A percentile compares a stretch with the other conserved stretches of the same genome.
Evolutionary conservation across 2,888 invertebrate genomes (phyloP).

Genomic region (Iphiclides podalirius): DNA sequence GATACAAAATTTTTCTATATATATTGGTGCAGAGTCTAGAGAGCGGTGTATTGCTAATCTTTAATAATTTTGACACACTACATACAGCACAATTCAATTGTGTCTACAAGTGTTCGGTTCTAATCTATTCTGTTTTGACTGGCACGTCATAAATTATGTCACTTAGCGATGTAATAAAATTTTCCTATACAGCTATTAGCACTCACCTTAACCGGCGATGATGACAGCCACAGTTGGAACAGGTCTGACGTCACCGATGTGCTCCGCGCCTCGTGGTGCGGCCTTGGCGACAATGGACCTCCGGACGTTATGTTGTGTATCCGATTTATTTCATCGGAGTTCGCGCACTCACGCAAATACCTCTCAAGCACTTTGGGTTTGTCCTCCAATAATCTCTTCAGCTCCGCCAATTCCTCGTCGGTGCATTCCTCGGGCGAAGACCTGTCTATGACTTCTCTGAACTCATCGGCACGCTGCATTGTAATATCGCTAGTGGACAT

Average conservation of each 20-base stretch:
- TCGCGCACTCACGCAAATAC: constrained; percentile 89
- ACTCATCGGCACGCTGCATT: constrained; percentile 59
- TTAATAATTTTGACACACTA: no score
- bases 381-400: constrained; percentile 58
- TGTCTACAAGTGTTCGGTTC: no score
- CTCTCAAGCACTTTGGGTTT: constrained; percentile 86
- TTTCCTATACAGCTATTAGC: constrained; percentile 26
- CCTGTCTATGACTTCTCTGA: constrained; percentile 63
- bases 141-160: not conserved
- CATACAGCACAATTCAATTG: no score
- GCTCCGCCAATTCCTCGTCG: constrained; percentile 64
- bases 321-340: constrained; percentile 82
- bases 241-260: constrained; percentile 91
- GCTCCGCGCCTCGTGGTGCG: constrained; percentile 78
- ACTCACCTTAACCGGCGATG: constrained; percentile 86
- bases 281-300: constrained; percentile 70
- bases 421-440: constrained; percentile 60
- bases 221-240: constrained; percentile 91
- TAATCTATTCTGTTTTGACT: no score
- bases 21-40: no score
- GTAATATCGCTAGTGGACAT: constrained; percentile 57
- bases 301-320: constrained; percentile 80
- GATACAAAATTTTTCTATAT: no score
- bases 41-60: no score
- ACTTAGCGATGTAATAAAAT: not conserved